These are phyloP conservation scores for Aurelia sp. DNA, from an alignment of 30 jellyfish, hydroid and myxozoan genomes.

Conservation along the genomic window DNA sequence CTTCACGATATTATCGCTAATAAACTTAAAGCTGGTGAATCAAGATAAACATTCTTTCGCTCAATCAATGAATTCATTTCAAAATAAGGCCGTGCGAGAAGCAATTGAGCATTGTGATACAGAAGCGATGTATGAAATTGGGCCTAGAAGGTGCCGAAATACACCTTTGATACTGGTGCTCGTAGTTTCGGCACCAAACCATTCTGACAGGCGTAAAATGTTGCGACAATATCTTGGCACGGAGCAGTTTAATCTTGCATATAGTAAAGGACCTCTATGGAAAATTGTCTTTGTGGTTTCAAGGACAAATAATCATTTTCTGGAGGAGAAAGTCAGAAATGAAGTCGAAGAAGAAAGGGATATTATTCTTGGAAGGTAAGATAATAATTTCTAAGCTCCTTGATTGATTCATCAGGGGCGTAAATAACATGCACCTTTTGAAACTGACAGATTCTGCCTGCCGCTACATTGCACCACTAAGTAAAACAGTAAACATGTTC, in stretches of 20 bases:
- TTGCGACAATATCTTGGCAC: conserved; percentile 14
- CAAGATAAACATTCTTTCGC: no score
- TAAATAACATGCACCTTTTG: no score
- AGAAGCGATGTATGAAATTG: conserved; percentile 3
- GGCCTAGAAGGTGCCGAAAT: conserved; percentile 28
- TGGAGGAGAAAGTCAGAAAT: conserved; percentile 23
- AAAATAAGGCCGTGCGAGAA: conserved; percentile 1
- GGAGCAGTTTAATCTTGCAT: neutral
- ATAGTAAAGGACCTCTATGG: conserved; percentile 50
- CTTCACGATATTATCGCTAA: no score
- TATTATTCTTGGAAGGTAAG: conserved; percentile 47
- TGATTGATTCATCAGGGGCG: no score
- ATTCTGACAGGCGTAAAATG: conserved; percentile 13
- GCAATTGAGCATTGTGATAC: conserved; percentile 17
- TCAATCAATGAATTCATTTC: neutral
- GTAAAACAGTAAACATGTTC: no score
- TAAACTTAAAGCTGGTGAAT: no score
- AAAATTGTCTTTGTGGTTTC: conserved; percentile 40
- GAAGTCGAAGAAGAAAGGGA: conserved; percentile 28
- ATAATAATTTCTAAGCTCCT: no score
- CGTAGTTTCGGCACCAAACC: conserved; percentile 45
- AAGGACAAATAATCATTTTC: conserved; percentile 38
- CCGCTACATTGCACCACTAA: no score
- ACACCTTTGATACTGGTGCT: conserved; percentile 42
- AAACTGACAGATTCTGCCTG: no score